phyloP scores from a whole-genome alignment of 1,140 invertebrate genomes.

The Pseudomyrmex cubaensis region DNA sequence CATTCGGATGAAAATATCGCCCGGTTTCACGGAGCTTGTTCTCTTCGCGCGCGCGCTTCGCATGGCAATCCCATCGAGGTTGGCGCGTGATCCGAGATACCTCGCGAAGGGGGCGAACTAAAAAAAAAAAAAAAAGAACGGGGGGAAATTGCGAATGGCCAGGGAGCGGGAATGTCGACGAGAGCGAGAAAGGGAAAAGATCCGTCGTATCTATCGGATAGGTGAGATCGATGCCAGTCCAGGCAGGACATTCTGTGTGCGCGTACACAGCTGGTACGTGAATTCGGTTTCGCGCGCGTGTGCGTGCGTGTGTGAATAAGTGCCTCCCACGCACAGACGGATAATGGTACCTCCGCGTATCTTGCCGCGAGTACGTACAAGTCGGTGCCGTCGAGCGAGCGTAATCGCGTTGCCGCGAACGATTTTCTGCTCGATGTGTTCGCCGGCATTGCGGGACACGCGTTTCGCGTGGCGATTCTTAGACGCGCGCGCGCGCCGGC shows the following conservation, averaged over 20 bases:
- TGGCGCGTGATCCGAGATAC: slow-evolving; percentile 1
- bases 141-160: slow-evolving; percentile 64
- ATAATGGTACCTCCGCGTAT: slow-evolving; percentile 74
- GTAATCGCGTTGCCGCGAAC: slow-evolving; percentile 69
- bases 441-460: slow-evolving; percentile 59
- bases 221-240: slow-evolving; percentile 65
- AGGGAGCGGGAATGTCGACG: slow-evolving; percentile 21
- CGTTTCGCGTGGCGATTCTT: slow-evolving; percentile 58
- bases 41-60: background rate
- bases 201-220: slow-evolving; percentile 68
- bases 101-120: background rate
- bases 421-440: slow-evolving; percentile 68
- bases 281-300: slow-evolving; percentile 43
- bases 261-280: slow-evolving; percentile 59
- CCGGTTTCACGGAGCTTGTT: background rate
- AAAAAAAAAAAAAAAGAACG: slow-evolving; percentile 15
- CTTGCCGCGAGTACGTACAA: slow-evolving; percentile 61
- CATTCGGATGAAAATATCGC: slow-evolving; percentile 72
- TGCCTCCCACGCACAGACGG: slow-evolving; percentile 68
- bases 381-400: slow-evolving; percentile 54
- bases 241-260: slow-evolving; percentile 48
- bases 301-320: slow-evolving; percentile 43
- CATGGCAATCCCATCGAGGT: slow-evolving; percentile 12
- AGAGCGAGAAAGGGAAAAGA: background rate
- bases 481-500: slow-evolving; percentile 8